Base-by-base conservation (phyloP, 2,888 invertebrate genomes). In the Perizoma affinitatum region DNA sequence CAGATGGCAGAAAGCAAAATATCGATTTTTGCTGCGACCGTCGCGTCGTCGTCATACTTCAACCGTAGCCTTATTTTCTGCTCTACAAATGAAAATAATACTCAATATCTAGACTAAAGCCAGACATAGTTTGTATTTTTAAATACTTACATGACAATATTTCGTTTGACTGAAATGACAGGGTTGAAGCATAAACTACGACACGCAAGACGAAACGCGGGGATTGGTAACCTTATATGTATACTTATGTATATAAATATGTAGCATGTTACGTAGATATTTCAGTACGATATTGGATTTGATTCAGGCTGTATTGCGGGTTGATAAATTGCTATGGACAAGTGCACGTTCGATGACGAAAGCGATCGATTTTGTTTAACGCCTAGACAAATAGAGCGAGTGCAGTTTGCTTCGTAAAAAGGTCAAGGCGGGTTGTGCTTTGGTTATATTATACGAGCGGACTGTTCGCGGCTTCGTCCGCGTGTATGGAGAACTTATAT, bases 341-440 rank as follows among this genome's bases (percentile, higher is more conserved):
- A 48, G 55, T 53, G 48, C 10, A 55, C 60, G 67, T 48, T 34
- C 69, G 66, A 68, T 62, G 66, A 76, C 73, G 72, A 78, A 78
- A 73, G 68, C 71, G 75, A 80, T 80, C 72, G 79, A 80, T 80
- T 78, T 64, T 70, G 65, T 73, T 71, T 55, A 69, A 71, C 68
- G 71, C 71, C 69, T 73, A 74, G 69, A 68, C 74, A 74, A 75
- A 77, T 64, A 57, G 71, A 73, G 72, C 70, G 68, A 75, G 70
- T 80, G 78, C 80, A 79, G 70, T 69, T 71, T 66, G 71, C 62
- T 72, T 70, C 70, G 70, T 68, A 69, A 58, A 76, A 78, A 79
- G 80, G 78, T 80, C 80, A 80, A 79, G 80, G 80, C 69, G 55
- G 66, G 67, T 72, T 70, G 62, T 68, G 65, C 56, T 67, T 66